A percentile compares a stretch with the other conserved stretches of the same genome.
These are phyloP conservation scores for Julus scanicus DNA, from an alignment of 2,888 invertebrate genomes.

Conservation along the genomic window DNA sequence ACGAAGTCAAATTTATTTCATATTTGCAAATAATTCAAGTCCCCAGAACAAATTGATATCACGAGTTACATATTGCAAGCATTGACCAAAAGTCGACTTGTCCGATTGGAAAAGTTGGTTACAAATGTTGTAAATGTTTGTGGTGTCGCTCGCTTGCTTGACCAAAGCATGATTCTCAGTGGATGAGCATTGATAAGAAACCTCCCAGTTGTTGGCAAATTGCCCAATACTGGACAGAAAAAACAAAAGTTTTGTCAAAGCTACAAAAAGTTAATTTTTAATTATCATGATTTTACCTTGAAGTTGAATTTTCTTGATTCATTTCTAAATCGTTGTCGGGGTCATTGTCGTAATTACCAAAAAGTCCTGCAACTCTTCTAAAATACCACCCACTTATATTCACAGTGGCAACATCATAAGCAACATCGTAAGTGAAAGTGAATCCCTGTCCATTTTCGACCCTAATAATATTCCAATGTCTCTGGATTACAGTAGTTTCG, in stretches of 20 bases:
- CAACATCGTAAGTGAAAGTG: constrained; percentile 72
- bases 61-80: constrained; percentile 48
- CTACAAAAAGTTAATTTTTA: not conserved
- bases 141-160: not conserved
- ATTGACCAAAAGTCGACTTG: constrained; percentile 44
- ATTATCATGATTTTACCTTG: constrained; percentile 46
- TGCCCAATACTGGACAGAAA: constrained; percentile 35
- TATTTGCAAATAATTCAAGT: not conserved
- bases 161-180: constrained; percentile 48
- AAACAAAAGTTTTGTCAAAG: not conserved
- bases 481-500: constrained; percentile 63
- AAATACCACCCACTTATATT: constrained; percentile 56
- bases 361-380: constrained; percentile 53
- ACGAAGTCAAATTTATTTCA: not conserved
- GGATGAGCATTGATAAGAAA: constrained; percentile 36
- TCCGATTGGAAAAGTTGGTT: constrained; percentile 50
- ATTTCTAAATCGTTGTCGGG: constrained; percentile 54
- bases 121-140: constrained; percentile 35
- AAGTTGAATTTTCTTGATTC: not conserved
- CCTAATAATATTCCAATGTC: constrained; percentile 32
- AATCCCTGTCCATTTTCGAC: constrained; percentile 69
- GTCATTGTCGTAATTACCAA: constrained; percentile 56
- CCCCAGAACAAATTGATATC: no score
- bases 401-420: constrained; percentile 65
- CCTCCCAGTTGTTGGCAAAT: constrained; percentile 56